Evolutionary conservation across 2,888 invertebrate genomes (phyloP), one percentile per base, ranked within the genome.

Genomic region (Andrena haemorrhoa): DNA sequence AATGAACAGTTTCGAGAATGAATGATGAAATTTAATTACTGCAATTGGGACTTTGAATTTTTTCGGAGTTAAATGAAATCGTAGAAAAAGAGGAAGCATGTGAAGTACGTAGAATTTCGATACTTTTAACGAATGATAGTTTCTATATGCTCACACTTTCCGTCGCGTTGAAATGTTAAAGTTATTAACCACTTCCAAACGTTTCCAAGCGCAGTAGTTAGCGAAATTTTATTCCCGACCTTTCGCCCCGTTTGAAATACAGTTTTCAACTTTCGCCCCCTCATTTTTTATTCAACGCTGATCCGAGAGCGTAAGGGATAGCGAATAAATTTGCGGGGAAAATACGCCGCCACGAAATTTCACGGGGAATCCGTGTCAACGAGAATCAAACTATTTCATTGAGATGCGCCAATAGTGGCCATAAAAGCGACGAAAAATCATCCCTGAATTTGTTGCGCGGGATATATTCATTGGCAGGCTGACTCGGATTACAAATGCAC

Each of bases 181-280:
- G 10, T 35, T 12, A 23, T 33, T 63, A 75, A 10, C 31, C 23
- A 41, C 1, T 12, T 10, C 20, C 72, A 56, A 63, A 63, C 31
- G 71, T 4, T 51, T n/a, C 5, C 35, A 31, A 35, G 31, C 16
- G 23, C 23, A 2, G n/a, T 33, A 64, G 41, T 76, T 76, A 47
- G 56, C 29, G 23, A 56, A 76, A 76, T 72, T 64, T 47, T 5
- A 41, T 63, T 63, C 20, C 31, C 41, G 2, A 72, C 72, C 53
- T 72, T 76, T 41, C 41, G 29, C 23, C 16, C 35, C 12, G 41
- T 56, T 72, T 56, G 23, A 73, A 76, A 76, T 53, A 29, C 56
- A 72, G 47, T 63, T 72, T 58, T 56, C 23, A 64, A 56, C 56
- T 72, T 72, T n/a, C 47, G 41, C 41, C 41, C 2, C 16, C 47